Base-by-base conservation (phyloP, 2,797 vertebrate species). In the Oryzias dopingdopingensis region DNA sequence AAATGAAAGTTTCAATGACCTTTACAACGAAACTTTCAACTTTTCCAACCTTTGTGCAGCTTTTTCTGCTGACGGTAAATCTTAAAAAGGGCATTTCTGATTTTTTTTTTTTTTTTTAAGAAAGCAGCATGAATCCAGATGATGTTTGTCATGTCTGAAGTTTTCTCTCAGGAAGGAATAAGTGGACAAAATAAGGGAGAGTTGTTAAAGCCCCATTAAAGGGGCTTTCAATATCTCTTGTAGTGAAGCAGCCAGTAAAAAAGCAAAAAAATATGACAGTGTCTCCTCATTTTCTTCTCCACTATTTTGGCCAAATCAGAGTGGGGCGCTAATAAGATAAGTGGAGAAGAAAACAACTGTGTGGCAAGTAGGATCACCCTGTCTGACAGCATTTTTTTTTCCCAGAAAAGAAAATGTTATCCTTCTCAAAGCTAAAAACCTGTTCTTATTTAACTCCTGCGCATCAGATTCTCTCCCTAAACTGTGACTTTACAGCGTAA, bases 141-240 rank as follows among this genome's bases (percentile, higher is more conserved):
- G 3, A 44, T 46, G 53, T 62, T 74, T 46, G 45, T 77, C 76
- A 60, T 50, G 55, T 81, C 65, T 67, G 51, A 77, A 18, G 58
- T 46, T 49, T 65, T 78, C 56, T 48, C 62, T 68, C 62, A 51
- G 44, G 48, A 76, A 82, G 77, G 86, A 88, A 81, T 84, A 86
- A 86, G 78, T 68, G 77, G 79, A 80, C 77, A 68, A 81, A 84
- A 82, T 81, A 78, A 82, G 75, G 54, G 68, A 57, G 40, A 67
- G 68, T 64, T 40, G 56, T 80, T 81, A 85, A 71, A 71, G 76
- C 79, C 65, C 66, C 72, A 79, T 85, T 79, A 85, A 88, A 88
- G 20, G 20, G 79, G 70, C 69, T 85, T 86, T 86, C 85, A 85
- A 83, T 85, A 88, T 87, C 76, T 87, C 71, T 83, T 66, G 83